Evolutionary conservation across 2,888 invertebrate species (phyloP), one percentile per base, ranked within the genome.

Genomic region (Mythimna impura): DNA sequence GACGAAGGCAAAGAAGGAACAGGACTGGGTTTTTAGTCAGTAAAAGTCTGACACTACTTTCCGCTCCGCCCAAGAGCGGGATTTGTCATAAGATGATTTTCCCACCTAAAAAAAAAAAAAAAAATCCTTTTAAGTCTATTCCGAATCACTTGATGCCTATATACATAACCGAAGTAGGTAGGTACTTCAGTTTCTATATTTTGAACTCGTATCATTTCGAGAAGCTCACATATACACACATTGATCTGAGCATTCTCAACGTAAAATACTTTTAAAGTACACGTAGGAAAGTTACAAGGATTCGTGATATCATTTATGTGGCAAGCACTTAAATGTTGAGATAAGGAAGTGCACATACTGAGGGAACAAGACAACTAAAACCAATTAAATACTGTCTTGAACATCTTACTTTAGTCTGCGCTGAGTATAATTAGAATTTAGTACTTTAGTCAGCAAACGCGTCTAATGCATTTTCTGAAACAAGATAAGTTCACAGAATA

Each of bases 221-320:
- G 69, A 66, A 80, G 55, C 17, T 52, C 14, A 61, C 43, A 30
- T 52, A 47, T 30, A 63, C 25, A 55, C 43, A 54, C 55, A 66
- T 63, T 69, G 55, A 66, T 74, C 58, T 22, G 30, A 57, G 69
- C 43, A 52, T 66, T 71, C 6, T 36, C 20, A 30, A 65, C 22
- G 30, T 65, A 75, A 82, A 62, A 74, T 61, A 22, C 58, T 82
- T 70, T 71, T 62, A 67, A 71, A 79, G 65, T 57, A 58, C 52
- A n/a, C 58, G 57, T 61, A 58, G 20, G 34, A 34, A 79, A 83
- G 83, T 81, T 83, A 78, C 55, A 73, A 67, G 55, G 50, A 75
- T 83, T 74, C 67, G 54, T 60, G 74, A 73, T 72, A 78, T 68
- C 74, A 70, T 75, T 82, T 68, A 82, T 73, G 65, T 82, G 17